Percentiles rank a stretch among this genome's conserved stretches.
These are phyloP conservation scores for Carcina quercana DNA, from an alignment of 2,888 invertebrate genomes.

Conservation along the genomic window DNA sequence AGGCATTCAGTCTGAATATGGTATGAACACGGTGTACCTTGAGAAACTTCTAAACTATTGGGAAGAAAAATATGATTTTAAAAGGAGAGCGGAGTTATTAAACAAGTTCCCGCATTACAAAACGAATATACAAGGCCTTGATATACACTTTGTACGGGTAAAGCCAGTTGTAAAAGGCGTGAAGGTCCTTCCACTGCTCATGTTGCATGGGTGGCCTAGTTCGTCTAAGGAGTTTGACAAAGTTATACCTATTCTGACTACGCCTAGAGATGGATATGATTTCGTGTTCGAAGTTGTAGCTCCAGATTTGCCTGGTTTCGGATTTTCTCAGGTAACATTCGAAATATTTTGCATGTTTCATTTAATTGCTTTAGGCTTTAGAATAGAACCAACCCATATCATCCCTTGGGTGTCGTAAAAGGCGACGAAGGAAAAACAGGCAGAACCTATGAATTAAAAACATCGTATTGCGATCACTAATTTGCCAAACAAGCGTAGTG, in stretches of 20 bases:
- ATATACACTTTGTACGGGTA: conserved; percentile 84
- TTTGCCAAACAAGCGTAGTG: too few species aligned
- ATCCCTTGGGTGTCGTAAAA: too few species aligned
- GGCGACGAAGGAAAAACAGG: too few species aligned
- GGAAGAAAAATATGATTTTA: conserved; percentile 80
- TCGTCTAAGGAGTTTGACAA: conserved; percentile 87
- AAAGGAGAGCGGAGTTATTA: conserved; percentile 76
- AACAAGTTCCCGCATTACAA: conserved; percentile 84
- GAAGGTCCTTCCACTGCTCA: conserved; percentile 76
- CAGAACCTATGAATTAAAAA: too few species aligned
- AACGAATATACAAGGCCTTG: conserved; percentile 82
- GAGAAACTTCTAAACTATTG: conserved; percentile 83
- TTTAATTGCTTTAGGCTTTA: too few species aligned
- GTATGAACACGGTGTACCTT: conserved; percentile 83
- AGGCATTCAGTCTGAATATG: conserved; percentile 84
- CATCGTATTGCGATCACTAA: too few species aligned
- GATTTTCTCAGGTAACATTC: conserved; percentile 76
- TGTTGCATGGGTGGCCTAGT: conserved; percentile 93
- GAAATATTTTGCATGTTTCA: too few species aligned
- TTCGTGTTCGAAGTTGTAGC: conserved; percentile 81
- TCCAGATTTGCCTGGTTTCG: conserved; percentile 81
- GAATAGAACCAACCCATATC: too few species aligned
- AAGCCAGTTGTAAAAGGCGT: conserved; percentile 59
- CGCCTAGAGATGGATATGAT: conserved; percentile 63
- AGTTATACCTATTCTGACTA: conserved; percentile 79